phyloP scores from a whole-genome alignment of 1,140 invertebrate genomes.

The Pantala flavescens region DNA sequence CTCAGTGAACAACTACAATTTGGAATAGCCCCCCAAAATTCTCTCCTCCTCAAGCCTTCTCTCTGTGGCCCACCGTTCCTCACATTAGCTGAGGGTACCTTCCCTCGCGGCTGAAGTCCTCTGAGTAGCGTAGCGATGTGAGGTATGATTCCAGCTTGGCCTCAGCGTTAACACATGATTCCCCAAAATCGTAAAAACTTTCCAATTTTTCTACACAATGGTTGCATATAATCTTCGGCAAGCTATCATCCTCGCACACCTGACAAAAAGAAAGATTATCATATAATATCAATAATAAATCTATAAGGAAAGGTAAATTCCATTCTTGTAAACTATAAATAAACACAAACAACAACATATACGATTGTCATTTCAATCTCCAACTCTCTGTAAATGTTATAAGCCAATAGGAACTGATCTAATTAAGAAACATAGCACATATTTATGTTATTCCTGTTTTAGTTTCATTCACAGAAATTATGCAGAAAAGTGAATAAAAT shows the following conservation, averaged over 20 bases:
- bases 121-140: slow-evolving; percentile 46
- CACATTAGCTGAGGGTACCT: slow-evolving; percentile 31
- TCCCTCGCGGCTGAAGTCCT: slow-evolving; percentile 50
- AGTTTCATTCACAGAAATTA: too few relatives aligned
- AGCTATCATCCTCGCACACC: slow-evolving; percentile 54
- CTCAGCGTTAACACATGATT: slow-evolving; percentile 54
- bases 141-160: slow-evolving; percentile 55
- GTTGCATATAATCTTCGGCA: slow-evolving; percentile 59
- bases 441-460: too few relatives aligned
- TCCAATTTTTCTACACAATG: slow-evolving; percentile 52
- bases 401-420: too few relatives aligned
- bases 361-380: too few relatives aligned
- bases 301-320: too few relatives aligned
- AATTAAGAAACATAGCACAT: too few relatives aligned
- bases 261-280: slow-evolving; percentile 29
- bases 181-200: slow-evolving; percentile 47
- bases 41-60: slow-evolving; percentile 3
- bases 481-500: too few relatives aligned
- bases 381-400: too few relatives aligned
- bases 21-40: neutral
- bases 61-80: neutral
- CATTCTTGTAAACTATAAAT: too few relatives aligned
- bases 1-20: neutral
- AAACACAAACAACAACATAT: too few relatives aligned
- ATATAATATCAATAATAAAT: too few relatives aligned